phyloP scores from a whole-genome alignment of 2,113 vertebrate species.

The Albula goreensis region DNA sequence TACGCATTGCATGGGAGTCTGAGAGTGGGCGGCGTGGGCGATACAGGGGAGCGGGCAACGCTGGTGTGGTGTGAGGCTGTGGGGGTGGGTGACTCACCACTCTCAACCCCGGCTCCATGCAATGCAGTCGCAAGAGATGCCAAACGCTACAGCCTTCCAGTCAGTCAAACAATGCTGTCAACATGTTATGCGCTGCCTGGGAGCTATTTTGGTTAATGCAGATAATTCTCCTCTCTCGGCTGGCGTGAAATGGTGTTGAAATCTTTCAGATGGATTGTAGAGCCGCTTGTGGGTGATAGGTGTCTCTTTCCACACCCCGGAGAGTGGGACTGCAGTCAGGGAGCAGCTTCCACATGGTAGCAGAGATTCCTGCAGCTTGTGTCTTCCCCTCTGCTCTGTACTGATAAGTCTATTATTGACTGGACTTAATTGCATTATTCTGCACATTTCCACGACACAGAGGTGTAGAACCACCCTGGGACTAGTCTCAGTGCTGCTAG shows the following conservation, averaged over 20 bases:
- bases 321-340: not conserved
- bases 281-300: not conserved
- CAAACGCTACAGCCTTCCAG: not conserved
- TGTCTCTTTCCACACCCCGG: not conserved
- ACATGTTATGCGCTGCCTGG: not conserved
- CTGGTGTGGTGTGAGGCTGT: not conserved
- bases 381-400: constrained; percentile 15
- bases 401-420: constrained; percentile 36
- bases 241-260: not conserved
- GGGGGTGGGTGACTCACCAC: not conserved
- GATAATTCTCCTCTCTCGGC: not conserved
- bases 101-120: not conserved
- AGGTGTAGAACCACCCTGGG: constrained; percentile 1
- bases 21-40: not conserved
- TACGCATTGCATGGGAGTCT: not conserved
- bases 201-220: constrained; percentile 1
- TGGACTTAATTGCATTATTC: constrained; percentile 37
- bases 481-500: constrained; percentile 18
- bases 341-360: not conserved
- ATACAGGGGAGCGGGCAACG: not conserved
- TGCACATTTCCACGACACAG: constrained; percentile 21
- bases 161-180: not conserved
- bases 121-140: not conserved
- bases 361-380: not conserved
- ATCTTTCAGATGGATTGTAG: not conserved